A percentile compares a stretch with the other conserved stretches of the same genome.
Conservation (phyloP, 2,113 vertebrate genomes). For the Grallaria varia region DNA sequence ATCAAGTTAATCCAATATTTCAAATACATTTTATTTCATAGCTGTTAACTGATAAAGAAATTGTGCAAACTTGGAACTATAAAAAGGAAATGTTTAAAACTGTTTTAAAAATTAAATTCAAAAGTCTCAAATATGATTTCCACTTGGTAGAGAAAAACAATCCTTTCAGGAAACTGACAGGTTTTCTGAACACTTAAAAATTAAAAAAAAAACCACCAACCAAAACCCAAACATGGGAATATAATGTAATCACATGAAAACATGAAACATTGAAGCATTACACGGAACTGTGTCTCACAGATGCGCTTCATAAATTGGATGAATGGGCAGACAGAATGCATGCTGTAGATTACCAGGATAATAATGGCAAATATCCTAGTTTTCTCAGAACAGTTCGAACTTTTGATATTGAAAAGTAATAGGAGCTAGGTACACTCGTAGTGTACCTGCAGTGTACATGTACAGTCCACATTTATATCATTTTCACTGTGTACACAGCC, state of each 20-base stretch:
- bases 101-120: not conserved
- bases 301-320: rapidly evolving
- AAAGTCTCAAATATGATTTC: not conserved
- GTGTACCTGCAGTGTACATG: rapidly evolving
- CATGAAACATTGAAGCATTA: not conserved
- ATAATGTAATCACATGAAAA: not conserved
- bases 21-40: not conserved
- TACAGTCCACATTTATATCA: not conserved
- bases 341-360: not conserved
- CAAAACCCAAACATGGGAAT: not conserved
- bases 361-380: not conserved
- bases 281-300: not conserved
- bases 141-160: not conserved
- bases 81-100: not conserved
- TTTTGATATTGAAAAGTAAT: not conserved
- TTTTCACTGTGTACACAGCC: not conserved
- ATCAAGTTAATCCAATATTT: not conserved
- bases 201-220: not conserved
- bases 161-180: not conserved
- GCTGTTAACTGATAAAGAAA: not conserved
- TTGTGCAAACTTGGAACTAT: not conserved
- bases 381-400: not conserved
- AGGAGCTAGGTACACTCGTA: not conserved
- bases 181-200: not conserved
- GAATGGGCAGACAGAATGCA: not conserved